phyloP scores from a whole-genome alignment of 2,797 vertebrate genomes.

The Naso thynnoides region DNA sequence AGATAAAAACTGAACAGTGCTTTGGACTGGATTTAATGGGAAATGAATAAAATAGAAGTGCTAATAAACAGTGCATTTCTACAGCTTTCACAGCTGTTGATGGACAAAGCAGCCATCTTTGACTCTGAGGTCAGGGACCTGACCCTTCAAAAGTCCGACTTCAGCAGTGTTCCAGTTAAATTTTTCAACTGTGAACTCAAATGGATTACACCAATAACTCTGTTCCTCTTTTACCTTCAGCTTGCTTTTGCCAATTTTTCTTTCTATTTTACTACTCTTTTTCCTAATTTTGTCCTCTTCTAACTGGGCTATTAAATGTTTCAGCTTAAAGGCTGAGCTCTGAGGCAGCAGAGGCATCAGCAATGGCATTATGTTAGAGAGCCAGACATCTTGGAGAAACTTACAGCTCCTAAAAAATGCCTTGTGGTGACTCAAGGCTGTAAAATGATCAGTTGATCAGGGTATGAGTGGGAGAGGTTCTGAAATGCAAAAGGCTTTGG shows the following conservation, averaged over 20 bases:
- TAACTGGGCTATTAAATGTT: constrained; percentile 5
- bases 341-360: constrained; percentile 29
- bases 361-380: constrained; percentile 9
- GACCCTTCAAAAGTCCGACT: too few species aligned
- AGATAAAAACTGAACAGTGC: too few species aligned
- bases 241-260: background rate
- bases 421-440: constrained; percentile 7
- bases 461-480: background rate
- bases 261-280: background rate
- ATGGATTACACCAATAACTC: background rate
- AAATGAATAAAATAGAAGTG: too few species aligned
- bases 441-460: constrained; percentile 28
- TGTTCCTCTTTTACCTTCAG: background rate
- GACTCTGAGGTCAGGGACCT: too few species aligned
- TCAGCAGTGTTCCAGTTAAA: too few species aligned
- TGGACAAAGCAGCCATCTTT: too few species aligned
- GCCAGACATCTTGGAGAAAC: constrained; percentile 9
- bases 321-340: constrained; percentile 20
- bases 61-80: too few species aligned
- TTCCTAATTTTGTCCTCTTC: constrained; percentile 10
- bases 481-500: constrained; percentile 21
- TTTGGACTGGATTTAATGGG: too few species aligned
- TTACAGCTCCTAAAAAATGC: background rate
- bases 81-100: too few species aligned
- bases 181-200: too few species aligned